Evolutionary conservation across 2,113 vertebrate species (phyloP).

Genomic region (Bucco capensis): DNA sequence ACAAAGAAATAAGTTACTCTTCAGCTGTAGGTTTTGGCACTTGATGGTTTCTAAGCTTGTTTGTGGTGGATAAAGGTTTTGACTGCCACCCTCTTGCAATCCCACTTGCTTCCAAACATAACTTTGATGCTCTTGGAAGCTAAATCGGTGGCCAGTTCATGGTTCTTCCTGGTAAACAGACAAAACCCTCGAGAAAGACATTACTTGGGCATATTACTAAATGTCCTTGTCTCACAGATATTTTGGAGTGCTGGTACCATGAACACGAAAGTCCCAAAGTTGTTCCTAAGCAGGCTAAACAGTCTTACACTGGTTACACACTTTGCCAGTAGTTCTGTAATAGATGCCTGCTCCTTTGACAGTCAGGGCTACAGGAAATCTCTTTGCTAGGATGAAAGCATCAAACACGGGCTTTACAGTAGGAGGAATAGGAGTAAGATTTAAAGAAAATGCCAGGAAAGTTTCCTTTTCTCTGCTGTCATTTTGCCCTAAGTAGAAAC

Average conservation of each 20-base stretch:
- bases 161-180: neutral
- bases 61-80: neutral
- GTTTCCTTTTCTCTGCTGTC: neutral
- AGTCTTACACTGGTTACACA: neutral
- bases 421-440: neutral
- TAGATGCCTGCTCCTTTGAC: neutral
- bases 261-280: neutral
- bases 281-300: neutral
- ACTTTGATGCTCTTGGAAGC: neutral
- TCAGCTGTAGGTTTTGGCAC: neutral
- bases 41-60: neutral
- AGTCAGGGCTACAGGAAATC: neutral
- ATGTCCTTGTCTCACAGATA: neutral
- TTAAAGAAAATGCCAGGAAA: neutral
- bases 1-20: neutral
- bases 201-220: neutral
- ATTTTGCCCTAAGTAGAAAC: neutral
- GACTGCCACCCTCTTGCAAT: neutral
- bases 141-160: neutral
- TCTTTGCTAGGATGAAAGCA: neutral
- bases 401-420: neutral
- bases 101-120: neutral
- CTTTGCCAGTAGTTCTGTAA: neutral
- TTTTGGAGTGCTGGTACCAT: neutral
- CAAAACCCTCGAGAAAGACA: neutral